Evolutionary conservation across 2,113 vertebrate genomes (phyloP).

Genomic region (Aspidoscelis tigris): DNA sequence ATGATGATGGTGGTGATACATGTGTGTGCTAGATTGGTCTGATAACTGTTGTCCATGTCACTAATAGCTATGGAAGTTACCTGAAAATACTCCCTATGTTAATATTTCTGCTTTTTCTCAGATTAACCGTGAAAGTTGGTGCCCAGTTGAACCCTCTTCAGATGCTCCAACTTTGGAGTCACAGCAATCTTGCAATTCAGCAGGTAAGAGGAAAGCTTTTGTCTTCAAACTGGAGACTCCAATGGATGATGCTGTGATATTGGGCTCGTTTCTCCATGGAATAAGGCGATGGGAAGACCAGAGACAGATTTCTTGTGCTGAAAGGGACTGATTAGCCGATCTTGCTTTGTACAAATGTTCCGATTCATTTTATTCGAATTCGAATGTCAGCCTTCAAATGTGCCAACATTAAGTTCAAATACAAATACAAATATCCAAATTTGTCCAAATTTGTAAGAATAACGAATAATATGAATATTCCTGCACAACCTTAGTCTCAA

Average conservation of each 20-base stretch:
- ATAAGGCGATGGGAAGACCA: not conserved
- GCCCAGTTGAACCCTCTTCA: slow-evolving; percentile 69
- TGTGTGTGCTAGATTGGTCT: not conserved
- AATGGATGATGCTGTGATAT: not conserved
- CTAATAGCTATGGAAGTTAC: not conserved
- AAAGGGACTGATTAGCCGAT: not conserved
- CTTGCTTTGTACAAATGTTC: too few relatives aligned
- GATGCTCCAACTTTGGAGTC: slow-evolving; percentile 66
- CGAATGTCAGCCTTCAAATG: too few relatives aligned
- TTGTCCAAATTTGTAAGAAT: too few relatives aligned
- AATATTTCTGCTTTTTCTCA: slow-evolving; percentile 54
- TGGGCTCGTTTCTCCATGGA: too few relatives aligned
- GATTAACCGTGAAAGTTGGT: slow-evolving; percentile 83
- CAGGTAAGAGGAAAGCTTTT: slow-evolving; percentile 65
- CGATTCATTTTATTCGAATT: too few relatives aligned
- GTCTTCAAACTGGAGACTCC: not conserved
- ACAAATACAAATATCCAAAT: too few relatives aligned
- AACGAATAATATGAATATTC: too few relatives aligned
- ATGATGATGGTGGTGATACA: not conserved
- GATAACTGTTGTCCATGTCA: too few relatives aligned
- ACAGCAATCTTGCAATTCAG: slow-evolving; percentile 39
- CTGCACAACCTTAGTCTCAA: too few relatives aligned
- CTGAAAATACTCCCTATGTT: not conserved
- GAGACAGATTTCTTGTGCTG: too few relatives aligned
- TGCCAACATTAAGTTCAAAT: too few relatives aligned